Evolutionary conservation across 2,888 invertebrate species (phyloP).

Genomic region (Pandemis cinnamomeana): DNA sequence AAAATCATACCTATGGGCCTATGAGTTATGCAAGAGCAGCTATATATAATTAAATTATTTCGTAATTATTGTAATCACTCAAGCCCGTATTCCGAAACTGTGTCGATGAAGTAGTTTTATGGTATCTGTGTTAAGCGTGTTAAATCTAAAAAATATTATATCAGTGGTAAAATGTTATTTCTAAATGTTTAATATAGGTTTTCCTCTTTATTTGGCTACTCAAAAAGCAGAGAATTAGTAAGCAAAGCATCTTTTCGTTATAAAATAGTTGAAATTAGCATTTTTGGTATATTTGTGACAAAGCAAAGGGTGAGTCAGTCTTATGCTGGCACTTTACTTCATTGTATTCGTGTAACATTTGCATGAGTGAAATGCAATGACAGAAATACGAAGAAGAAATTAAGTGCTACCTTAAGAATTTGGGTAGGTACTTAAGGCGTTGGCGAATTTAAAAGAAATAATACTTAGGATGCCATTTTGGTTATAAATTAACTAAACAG

Average conservation of each 20-base stretch:
- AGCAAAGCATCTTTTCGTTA: neutral
- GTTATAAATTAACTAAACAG: constrained; percentile 55
- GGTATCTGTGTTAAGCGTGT: too few species aligned
- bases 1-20: neutral
- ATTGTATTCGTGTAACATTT: neutral
- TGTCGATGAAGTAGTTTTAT: neutral
- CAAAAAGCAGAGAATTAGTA: neutral
- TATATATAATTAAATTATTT: neutral
- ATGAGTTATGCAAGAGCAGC: neutral
- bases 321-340: constrained; percentile 16
- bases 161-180: constrained; percentile 1
- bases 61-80: neutral
- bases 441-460: constrained; percentile 26
- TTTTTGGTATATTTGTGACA: neutral
- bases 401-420: neutral
- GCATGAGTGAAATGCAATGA: neutral
- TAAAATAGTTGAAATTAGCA: neutral
- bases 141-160: neutral
- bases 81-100: neutral
- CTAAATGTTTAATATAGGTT: neutral
- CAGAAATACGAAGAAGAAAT: neutral
- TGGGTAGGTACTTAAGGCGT: constrained; percentile 14
- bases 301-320: neutral
- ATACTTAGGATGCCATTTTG: constrained; percentile 54
- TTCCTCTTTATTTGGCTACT: neutral